Percentiles rank a stretch among this genome's conserved stretches.
phyloP scores from a whole-genome alignment of 2,113 vertebrate genomes.

The Rhizomys pruinosus region DNA sequence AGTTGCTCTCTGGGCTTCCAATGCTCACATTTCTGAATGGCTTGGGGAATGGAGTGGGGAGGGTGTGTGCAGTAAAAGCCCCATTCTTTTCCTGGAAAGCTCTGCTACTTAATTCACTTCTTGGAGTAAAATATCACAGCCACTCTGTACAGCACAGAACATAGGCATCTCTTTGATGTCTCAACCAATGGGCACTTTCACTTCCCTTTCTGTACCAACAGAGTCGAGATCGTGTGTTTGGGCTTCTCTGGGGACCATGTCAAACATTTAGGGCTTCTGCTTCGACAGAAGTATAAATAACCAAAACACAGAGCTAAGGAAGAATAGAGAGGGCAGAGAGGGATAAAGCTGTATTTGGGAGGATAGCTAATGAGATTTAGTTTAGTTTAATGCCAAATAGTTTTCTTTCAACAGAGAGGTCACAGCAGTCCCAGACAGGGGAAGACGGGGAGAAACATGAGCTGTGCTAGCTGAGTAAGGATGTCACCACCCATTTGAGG shows the following conservation, averaged over 20 bases:
- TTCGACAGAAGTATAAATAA: background rate
- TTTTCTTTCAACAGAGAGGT: constrained; percentile 49
- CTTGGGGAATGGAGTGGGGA: background rate
- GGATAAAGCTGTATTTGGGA: background rate
- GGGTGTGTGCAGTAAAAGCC: background rate
- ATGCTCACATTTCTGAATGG: constrained; percentile 24
- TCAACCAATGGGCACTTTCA: constrained; percentile 59
- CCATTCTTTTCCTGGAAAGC: constrained; percentile 76
- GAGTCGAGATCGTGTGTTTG: constrained; percentile 24
- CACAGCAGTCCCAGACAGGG: constrained; percentile 35
- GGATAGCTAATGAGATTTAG: constrained; percentile 25
- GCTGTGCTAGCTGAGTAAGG: background rate
- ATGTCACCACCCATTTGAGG: constrained; percentile 37
- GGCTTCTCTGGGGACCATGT: constrained; percentile 9
- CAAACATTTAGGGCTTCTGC: constrained; percentile 1
- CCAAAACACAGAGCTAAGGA: background rate
- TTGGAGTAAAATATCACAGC: constrained; percentile 45
- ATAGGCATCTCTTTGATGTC: constrained; percentile 57
- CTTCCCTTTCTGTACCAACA: constrained; percentile 61
- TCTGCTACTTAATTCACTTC: constrained; percentile 61
- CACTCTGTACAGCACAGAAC: background rate
- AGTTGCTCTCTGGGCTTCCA: background rate
- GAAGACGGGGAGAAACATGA: constrained; percentile 28
- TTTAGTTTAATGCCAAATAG: constrained; percentile 48
- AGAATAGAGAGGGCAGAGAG: background rate